phyloP scores from a whole-genome alignment of 2,797 vertebrate genomes.

The Xiphophorus birchmanni region DNA sequence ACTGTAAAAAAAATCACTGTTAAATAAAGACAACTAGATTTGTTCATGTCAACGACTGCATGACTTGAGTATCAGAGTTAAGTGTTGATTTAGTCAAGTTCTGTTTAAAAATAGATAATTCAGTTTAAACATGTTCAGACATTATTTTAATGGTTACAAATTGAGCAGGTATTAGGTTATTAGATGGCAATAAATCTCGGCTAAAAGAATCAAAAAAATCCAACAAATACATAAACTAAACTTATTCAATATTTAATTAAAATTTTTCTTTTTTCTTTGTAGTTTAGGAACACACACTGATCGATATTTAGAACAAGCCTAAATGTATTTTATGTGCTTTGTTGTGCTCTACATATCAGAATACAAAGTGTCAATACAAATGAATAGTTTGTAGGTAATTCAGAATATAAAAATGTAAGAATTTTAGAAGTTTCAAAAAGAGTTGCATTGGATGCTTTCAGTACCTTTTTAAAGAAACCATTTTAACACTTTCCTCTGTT shows the following conservation, averaged over 20 bases:
- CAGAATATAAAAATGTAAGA: not conserved
- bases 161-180: not conserved
- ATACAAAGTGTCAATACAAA: not conserved
- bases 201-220: slow-evolving; percentile 4
- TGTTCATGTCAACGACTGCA: slow-evolving; percentile 5
- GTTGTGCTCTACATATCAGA: not conserved
- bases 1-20: not conserved
- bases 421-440: not conserved
- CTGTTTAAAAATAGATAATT: slow-evolving; percentile 3
- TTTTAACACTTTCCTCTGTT: not conserved
- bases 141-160: slow-evolving; percentile 17
- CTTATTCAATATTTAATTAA: not conserved
- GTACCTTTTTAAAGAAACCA: not conserved
- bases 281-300: not conserved
- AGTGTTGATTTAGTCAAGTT: slow-evolving; percentile 1
- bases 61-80: not conserved
- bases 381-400: not conserved
- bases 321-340: not conserved
- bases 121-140: not conserved
- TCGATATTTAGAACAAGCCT: not conserved
- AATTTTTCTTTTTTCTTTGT: not conserved
- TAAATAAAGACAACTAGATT: slow-evolving; percentile 5
- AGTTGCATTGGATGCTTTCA: not conserved
- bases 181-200: slow-evolving; percentile 5
- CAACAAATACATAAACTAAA: not conserved